A percentile compares a stretch with the other conserved stretches of the same genome.
These are phyloP conservation scores for Percopsis omiscomaycus DNA, from an alignment of 2,797 vertebrate genomes.

Conservation along the genomic window DNA sequence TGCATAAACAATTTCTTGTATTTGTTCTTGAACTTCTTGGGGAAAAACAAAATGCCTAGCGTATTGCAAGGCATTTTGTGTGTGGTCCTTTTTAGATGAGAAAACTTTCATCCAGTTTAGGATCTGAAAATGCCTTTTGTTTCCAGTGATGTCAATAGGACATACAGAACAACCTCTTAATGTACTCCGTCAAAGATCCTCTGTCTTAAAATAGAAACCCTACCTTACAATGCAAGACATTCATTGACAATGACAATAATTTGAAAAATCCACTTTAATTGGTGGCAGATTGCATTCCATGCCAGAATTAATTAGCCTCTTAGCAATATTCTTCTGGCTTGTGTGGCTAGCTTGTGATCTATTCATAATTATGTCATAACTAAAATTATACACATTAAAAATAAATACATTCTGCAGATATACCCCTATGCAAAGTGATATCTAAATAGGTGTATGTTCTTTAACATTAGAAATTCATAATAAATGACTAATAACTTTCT, in stretches of 20 bases:
- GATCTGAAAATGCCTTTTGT: conserved; percentile 5
- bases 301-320: no score
- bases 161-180: neutral
- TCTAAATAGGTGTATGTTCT: no score
- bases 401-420: no score
- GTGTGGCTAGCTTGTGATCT: no score
- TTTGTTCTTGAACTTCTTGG: conserved; percentile 27
- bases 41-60: neutral
- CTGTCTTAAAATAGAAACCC: conserved; percentile 49
- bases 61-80: neutral
- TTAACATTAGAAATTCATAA: no score
- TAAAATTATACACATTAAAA: no score
- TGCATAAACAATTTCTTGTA: conserved; percentile 54
- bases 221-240: conserved; percentile 18
- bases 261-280: no score
- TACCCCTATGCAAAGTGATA: no score
- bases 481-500: no score
- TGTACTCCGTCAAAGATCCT: neutral
- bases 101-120: neutral
- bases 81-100: conserved; percentile 7
- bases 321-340: no score
- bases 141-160: conserved; percentile 9
- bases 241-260: conserved; percentile 9
- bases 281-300: no score
- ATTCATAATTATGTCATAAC: no score